phyloP scores from a whole-genome alignment of 2,113 vertebrate species.

The Catagonus wagneri region DNA sequence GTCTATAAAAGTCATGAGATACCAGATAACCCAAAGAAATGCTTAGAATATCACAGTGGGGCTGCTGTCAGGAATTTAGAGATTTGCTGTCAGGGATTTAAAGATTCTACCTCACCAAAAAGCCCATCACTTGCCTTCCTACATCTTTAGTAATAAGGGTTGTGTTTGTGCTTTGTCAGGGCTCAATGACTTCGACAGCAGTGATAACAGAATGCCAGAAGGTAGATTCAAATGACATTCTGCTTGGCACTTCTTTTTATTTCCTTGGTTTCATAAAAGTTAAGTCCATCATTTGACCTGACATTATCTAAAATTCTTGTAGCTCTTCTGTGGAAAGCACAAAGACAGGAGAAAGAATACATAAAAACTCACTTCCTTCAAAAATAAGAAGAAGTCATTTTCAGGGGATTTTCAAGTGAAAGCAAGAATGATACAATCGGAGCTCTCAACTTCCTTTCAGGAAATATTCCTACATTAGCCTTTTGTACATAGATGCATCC shows the following conservation, averaged over 20 bases:
- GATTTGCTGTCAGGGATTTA: slow-evolving; percentile 24
- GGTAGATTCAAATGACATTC: neutral
- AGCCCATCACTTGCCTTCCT: neutral
- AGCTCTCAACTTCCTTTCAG: neutral
- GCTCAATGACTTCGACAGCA: neutral
- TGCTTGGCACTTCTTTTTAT: neutral
- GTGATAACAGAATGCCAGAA: slow-evolving; percentile 49
- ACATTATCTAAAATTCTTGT: neutral
- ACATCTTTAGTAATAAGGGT: neutral
- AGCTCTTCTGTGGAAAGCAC: neutral
- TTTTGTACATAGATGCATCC: neutral
- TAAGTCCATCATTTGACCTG: neutral
- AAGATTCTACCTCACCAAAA: slow-evolving; percentile 17
- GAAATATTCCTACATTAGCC: neutral
- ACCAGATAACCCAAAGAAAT: slow-evolving; percentile 3
- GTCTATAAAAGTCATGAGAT: neutral
- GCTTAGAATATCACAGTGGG: neutral
- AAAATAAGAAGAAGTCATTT: neutral
- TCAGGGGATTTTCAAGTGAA: slow-evolving; percentile 3
- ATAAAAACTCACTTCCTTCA: slow-evolving; percentile 13
- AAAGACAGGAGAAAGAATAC: neutral
- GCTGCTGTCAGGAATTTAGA: slow-evolving; percentile 44
- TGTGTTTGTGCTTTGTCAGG: neutral
- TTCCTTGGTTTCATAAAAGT: slow-evolving; percentile 48
- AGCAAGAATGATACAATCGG: neutral